Conservation (phyloP, 2,888 invertebrate species). For the Tenthredo amoena region DNA sequence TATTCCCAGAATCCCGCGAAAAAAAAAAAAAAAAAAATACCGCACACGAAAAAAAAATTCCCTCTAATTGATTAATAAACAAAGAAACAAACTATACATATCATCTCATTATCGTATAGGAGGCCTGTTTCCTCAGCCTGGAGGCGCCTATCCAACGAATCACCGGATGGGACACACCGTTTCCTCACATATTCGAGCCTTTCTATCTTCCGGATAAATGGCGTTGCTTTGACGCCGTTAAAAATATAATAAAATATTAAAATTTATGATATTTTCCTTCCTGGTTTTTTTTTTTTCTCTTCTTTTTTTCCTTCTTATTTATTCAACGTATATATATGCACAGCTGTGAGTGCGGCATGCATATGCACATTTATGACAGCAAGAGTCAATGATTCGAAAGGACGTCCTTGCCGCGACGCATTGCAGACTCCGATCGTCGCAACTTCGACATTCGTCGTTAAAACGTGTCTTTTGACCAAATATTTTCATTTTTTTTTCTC, state of each 20-base stretch:
- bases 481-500: too few species aligned
- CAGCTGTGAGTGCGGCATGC: neutral
- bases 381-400: conserved; percentile 47
- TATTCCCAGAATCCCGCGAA: neutral
- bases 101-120: conserved; percentile 80
- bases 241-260: conserved; percentile 87
- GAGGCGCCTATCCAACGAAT: conserved; percentile 96
- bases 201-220: conserved; percentile 98
- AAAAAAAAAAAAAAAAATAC: too few species aligned
- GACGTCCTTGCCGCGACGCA: conserved; percentile 26
- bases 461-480: neutral
- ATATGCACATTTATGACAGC: neutral
- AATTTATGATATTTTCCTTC: neutral
- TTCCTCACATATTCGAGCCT: conserved; percentile 97
- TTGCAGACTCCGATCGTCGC: neutral
- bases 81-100: neutral
- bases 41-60: neutral
- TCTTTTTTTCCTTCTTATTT: neutral
- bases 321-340: neutral
- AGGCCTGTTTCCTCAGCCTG: conserved; percentile 95
- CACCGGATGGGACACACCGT: conserved; percentile 98
- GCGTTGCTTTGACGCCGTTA: conserved; percentile 92
- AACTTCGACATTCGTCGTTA: neutral
- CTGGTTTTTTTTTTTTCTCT: neutral
- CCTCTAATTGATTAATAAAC: neutral